phyloP scores from a whole-genome alignment of 2,888 invertebrate species.

The Glyphotaelius pellucidus region DNA sequence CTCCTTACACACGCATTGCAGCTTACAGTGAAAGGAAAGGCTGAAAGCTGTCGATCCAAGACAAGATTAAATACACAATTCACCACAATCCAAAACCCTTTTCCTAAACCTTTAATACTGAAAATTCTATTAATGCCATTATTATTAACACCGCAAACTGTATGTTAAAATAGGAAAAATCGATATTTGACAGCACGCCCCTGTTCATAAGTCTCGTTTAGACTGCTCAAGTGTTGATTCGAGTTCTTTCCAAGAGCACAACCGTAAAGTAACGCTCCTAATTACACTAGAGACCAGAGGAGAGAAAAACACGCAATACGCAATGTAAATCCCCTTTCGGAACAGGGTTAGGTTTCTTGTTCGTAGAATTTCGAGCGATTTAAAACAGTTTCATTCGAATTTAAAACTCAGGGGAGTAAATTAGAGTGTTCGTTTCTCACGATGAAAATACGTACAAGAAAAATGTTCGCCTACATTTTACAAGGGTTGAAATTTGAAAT shows the following conservation, averaged over 20 bases:
- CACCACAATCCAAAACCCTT: too few species aligned
- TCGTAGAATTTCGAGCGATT: background rate
- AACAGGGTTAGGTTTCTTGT: background rate
- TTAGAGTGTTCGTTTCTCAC: background rate
- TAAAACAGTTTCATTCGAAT: background rate
- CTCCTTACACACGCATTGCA: too few species aligned
- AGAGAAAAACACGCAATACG: background rate
- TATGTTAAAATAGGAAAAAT: background rate
- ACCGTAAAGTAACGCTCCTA: background rate
- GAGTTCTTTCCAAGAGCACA: background rate
- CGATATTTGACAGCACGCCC: background rate
- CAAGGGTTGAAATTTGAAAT: background rate
- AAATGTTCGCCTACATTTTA: background rate
- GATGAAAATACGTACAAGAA: background rate
- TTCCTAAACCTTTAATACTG: background rate
- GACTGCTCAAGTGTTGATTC: conserved; percentile 33
- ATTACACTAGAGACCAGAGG: background rate
- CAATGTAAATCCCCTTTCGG: background rate
- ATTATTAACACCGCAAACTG: background rate
- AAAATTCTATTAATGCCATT: too few species aligned
- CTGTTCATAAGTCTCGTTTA: conserved; percentile 29
- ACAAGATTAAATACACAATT: too few species aligned
- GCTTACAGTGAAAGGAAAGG: too few species aligned
- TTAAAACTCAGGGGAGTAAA: background rate
- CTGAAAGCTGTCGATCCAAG: too few species aligned